Base-by-base conservation (phyloP, 2,113 vertebrate species). In the Poicephalus gulielmi region DNA sequence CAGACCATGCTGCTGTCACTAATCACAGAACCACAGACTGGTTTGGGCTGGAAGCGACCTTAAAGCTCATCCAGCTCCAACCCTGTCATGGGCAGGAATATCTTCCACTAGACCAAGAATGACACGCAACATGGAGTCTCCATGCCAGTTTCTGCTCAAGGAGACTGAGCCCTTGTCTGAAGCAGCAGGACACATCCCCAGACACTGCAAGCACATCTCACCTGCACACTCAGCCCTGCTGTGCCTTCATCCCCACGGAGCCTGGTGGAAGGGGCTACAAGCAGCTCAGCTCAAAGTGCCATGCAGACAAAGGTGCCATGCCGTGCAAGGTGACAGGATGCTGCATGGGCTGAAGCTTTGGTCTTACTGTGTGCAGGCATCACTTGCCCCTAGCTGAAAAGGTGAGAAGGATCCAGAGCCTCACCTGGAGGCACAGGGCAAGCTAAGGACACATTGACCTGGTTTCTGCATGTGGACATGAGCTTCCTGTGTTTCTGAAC, bases 121-220 rank as follows among this genome's bases (percentile, higher is more conserved):
- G 13, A 59, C 17, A 81, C 69, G 25, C 35, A 23, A 46, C 44
- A 49, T 0, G 1, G 55, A 20, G 10, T 11, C 60, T 74, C 82
- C 0, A 1, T 23, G 67, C 7, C 20, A 10, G 28, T 20, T 75
- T 18, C 77, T 57, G 31, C 59, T 41, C 2, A 0, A 24, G 57
- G 22, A 78, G 41, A 7, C 14, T 3, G n/a, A 84, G 18, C 14
- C 5, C 13, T 28, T 62, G 39, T 30, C 77, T 43, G 55, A 22
- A 60, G 14, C 46, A 55, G 44, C 49, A 74, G 71, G n/a, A 64
- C 30, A 37, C 31, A 12, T 44, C 52, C 57, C 47, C 23, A 28
- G 2, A 35, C 28, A 9, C 11, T 1, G 1, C 50, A 44, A 63
- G 37, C 30, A 39, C 2, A 0, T 30, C 33, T 63, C 63, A 31